A percentile compares a stretch with the other conserved stretches of the same genome.
These are phyloP conservation scores for Ips nitidus DNA, from an alignment of 1,140 invertebrate species.

Conservation along the genomic window DNA sequence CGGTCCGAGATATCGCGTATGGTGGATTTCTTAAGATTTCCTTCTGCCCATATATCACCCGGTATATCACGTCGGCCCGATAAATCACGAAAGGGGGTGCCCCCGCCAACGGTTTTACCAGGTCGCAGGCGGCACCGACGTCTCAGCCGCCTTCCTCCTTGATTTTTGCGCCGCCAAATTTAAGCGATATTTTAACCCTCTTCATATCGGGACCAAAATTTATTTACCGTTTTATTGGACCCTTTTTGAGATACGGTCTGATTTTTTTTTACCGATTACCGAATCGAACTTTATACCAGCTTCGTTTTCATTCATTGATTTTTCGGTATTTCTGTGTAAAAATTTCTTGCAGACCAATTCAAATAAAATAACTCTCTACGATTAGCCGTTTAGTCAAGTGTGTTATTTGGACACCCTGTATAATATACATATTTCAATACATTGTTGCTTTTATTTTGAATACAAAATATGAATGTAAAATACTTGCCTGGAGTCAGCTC, in stretches of 20 bases:
- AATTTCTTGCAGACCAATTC: no score
- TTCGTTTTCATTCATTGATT: no score
- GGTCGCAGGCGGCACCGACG: constrained; percentile 45
- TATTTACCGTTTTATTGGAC: constrained; percentile 34
- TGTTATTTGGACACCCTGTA: no score
- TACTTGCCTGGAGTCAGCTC: constrained; percentile 43
- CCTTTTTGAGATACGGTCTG: constrained; percentile 24
- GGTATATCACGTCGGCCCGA: constrained; percentile 47
- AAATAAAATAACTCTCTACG: no score
- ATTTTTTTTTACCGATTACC: constrained; percentile 17
- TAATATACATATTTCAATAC: no score
- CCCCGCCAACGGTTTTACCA: constrained; percentile 38
- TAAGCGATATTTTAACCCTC: constrained; percentile 38
- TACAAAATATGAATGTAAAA: not conserved
- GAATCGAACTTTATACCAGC: constrained; percentile 2
- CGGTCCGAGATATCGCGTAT: constrained; percentile 49
- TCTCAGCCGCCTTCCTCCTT: constrained; percentile 27
- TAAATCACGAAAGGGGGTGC: constrained; percentile 41
- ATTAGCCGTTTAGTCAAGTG: no score
- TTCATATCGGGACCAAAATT: constrained; percentile 33
- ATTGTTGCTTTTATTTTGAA: not conserved
- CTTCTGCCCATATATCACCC: constrained; percentile 45
- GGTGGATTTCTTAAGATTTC: constrained; percentile 47
- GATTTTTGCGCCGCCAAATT: constrained; percentile 32
- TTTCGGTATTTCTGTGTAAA: no score